A percentile compares a stretch with the other conserved stretches of the same genome.
Evolutionary conservation across 2,113 vertebrate species (phyloP).

Genomic region (Mustelus asterias): DNA sequence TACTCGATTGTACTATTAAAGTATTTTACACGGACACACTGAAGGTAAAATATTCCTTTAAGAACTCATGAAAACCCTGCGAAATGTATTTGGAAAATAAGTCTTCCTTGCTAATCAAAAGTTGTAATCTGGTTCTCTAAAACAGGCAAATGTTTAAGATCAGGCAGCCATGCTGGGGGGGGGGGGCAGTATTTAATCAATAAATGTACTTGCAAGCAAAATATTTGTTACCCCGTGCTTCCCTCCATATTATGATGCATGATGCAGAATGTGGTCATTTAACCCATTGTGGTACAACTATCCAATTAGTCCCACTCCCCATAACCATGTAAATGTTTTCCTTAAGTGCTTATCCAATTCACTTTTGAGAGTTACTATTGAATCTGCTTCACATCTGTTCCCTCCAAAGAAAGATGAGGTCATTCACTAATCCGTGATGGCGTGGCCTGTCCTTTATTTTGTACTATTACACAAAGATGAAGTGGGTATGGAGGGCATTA

Average conservation of each 20-base stretch:
- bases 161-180: background rate
- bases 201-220: background rate
- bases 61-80: background rate
- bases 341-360: background rate
- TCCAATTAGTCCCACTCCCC: background rate
- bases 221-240: background rate
- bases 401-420: background rate
- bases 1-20: slow-evolving; percentile 92
- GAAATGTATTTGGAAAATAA: background rate
- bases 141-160: background rate
- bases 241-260: background rate
- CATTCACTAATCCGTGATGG: background rate
- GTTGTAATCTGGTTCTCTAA: background rate
- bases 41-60: slow-evolving; percentile 61
- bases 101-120: background rate
- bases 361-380: background rate
- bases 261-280: background rate
- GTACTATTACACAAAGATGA: background rate
- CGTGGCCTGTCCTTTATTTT: background rate
- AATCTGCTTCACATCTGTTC: background rate
- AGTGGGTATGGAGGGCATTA: background rate
- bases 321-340: background rate
- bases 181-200: background rate
- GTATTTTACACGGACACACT: slow-evolving; percentile 85
- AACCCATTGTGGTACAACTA: background rate